phyloP scores from a whole-genome alignment of 2,113 vertebrate species.

The Sturnira hondurensis region DNA sequence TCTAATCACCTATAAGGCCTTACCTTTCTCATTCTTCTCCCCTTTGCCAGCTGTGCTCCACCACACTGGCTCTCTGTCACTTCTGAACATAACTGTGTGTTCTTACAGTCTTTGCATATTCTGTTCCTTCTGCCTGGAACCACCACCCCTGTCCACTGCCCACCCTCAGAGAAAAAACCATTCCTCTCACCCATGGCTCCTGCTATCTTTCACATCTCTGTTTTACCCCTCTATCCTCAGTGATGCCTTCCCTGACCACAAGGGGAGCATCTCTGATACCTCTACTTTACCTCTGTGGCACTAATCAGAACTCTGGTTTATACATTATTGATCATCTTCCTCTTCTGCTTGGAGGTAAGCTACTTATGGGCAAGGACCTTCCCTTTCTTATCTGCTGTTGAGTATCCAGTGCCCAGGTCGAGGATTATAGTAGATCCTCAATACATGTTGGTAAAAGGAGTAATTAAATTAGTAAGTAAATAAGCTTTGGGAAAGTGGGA shows the following conservation, averaged over 20 bases:
- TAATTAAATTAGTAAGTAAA: neutral
- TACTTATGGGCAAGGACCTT: too few species aligned
- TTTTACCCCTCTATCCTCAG: neutral
- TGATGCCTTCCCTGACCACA: accelerated
- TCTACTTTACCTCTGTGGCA: neutral
- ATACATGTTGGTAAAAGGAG: neutral
- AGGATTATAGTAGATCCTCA: neutral
- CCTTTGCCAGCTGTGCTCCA: neutral
- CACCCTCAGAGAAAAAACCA: too few species aligned
- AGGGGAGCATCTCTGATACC: too few species aligned
- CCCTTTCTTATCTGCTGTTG: neutral
- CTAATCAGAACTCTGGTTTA: neutral
- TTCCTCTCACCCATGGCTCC: neutral
- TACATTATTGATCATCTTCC: accelerated
- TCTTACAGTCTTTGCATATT: neutral
- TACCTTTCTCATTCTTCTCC: neutral
- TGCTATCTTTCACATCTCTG: neutral
- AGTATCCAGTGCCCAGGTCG: neutral
- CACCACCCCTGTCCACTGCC: too few species aligned
- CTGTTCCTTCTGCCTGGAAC: neutral
- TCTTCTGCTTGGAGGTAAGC: neutral
- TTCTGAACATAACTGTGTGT: neutral
- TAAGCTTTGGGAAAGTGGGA: neutral
- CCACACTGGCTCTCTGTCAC: neutral
- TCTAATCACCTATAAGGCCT: neutral